phyloP scores from a whole-genome alignment of 2,113 vertebrate genomes.

The Astatotilapia flaviijosephi region DNA sequence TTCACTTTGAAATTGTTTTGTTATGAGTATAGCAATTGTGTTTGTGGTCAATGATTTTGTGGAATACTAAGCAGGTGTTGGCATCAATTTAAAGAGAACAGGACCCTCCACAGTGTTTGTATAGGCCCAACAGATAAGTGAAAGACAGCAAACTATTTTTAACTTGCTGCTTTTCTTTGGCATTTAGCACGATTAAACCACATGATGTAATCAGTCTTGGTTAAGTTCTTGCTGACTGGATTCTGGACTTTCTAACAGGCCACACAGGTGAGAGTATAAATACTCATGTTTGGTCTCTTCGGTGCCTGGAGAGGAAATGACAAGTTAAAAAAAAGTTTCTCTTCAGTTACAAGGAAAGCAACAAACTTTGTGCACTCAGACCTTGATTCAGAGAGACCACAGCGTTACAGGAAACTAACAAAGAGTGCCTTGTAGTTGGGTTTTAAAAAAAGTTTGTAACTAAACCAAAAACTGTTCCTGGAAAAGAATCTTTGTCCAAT shows the following conservation, averaged over 20 bases:
- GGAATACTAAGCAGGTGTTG: neutral
- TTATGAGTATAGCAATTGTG: neutral
- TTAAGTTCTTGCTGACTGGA: neutral
- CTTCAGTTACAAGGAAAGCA: neutral
- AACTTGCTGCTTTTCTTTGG: neutral
- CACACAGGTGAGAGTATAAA: neutral
- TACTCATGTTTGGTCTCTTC: neutral
- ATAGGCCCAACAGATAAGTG: neutral
- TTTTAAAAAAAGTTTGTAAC: neutral
- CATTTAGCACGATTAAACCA: neutral
- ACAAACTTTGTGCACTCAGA: neutral
- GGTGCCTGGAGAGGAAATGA: neutral
- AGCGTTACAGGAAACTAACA: neutral
- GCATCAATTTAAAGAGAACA: neutral
- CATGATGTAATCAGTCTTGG: neutral
- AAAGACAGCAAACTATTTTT: rapidly evolving
- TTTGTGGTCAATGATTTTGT: neutral
- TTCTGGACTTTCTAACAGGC: neutral
- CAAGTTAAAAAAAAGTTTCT: neutral
- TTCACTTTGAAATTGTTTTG: neutral
- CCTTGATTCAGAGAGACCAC: neutral
- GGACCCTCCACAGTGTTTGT: neutral
- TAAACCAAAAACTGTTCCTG: neutral
- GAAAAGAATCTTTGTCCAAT: neutral
- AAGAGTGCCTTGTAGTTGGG: neutral